Base-by-base conservation (phyloP, 2,113 vertebrate genomes). In the Rhipidura dahli region DNA sequence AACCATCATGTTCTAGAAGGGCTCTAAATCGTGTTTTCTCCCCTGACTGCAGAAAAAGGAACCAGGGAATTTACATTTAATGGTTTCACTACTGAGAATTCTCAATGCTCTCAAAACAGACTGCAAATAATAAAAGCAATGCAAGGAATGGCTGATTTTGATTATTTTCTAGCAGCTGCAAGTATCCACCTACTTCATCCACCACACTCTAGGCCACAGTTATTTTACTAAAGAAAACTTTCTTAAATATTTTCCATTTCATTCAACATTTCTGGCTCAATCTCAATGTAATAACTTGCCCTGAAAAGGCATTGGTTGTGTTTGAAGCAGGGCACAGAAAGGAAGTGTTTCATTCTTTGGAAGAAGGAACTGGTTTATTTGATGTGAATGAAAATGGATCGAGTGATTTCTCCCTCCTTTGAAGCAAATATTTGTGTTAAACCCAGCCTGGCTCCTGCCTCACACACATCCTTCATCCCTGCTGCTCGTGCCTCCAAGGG, bases 161-260 rank as follows among this genome's bases (percentile, higher is more conserved):
- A 51, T 60, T 45, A 35, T 89, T 56, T 78, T 37, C 73, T 47
- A 92, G 61, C 35, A 87, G 68, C 78, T 78, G 30, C 72, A 59
- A 23, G 5, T 45, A 45, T 37, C 68, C 57, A 82, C 69, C 78
- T 68, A 15, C 50, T 83, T 73, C 11, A 86, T n/a, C 80, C 91
- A 68, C n/a, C n/a, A 51, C 26, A 5, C 20, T 78, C 60, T 31
- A 27, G 5, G 57, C 37, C 40, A 16, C 35, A 37, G 77, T 81
- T 64, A 45, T 76, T 92, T 68, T 11, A 70, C 56, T 56, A 26
- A 70, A 81, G 71, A 83, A 86, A 94, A 79, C 59, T 42, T 93
- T 45, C 61, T 65, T 7, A 80, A 84, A 82, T 93, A 76, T 79
- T 95, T 96, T 87, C 84, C 84, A 79, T 71, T 89, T 89, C 61